These are phyloP conservation scores for Darevskia mixta DNA, from an alignment of 2,797 vertebrate genomes.

Conservation along the genomic window DNA sequence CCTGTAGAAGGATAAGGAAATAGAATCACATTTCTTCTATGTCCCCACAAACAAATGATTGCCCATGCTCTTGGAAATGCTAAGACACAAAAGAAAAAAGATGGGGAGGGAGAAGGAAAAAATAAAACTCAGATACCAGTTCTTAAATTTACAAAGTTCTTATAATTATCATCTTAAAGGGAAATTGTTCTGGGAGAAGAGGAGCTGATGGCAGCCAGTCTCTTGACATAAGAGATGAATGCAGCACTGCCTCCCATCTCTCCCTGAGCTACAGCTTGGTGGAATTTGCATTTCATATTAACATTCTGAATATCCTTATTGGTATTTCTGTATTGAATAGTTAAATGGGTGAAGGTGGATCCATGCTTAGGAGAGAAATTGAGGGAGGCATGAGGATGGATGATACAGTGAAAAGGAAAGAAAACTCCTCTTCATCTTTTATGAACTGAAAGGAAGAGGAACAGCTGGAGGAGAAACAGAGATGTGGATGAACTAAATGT, in stretches of 20 bases:
- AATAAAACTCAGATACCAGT: not conserved
- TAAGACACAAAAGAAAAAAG: not conserved
- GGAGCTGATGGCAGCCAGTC: not conserved
- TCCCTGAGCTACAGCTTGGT: not conserved
- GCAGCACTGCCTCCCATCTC: not conserved
- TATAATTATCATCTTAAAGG: not conserved
- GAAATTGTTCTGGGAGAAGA: not conserved
- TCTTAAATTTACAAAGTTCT: not conserved
- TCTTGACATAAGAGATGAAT: not conserved
- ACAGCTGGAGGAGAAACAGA: conserved; percentile 11
- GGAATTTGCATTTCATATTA: not conserved
- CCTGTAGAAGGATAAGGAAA: no score
- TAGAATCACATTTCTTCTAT: no score
- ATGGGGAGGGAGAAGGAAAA: not conserved
- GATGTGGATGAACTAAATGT: conserved; percentile 15
- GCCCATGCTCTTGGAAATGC: no score
- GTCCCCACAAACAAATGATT: no score
- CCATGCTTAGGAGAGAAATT: not conserved
- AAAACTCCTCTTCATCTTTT: not conserved
- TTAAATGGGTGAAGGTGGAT: not conserved
- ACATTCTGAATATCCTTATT: not conserved
- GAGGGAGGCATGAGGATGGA: not conserved
- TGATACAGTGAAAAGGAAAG: not conserved
- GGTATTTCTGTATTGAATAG: not conserved
- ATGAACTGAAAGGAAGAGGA: conserved; percentile 14